phyloP scores from a whole-genome alignment of 2,113 vertebrate genomes.

The Sminthopsis crassicaudata region DNA sequence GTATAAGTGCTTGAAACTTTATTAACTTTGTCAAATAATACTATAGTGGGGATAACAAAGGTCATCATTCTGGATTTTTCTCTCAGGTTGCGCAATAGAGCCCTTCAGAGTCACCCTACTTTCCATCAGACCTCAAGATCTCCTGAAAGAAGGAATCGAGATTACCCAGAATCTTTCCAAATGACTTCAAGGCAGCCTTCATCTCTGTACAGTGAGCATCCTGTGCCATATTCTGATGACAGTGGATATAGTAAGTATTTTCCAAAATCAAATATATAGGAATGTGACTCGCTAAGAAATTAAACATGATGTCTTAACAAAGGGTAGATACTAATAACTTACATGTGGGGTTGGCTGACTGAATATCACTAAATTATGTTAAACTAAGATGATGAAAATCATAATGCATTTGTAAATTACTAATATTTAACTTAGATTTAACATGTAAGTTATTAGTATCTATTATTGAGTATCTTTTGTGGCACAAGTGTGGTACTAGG shows the following conservation, averaged over 20 bases:
- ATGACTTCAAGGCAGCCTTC: constrained; percentile 59
- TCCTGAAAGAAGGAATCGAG: constrained; percentile 29
- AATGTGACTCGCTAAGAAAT: constrained; percentile 13
- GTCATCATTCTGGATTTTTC: constrained; percentile 45
- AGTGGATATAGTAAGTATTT: constrained; percentile 74
- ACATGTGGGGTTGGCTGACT: not conserved
- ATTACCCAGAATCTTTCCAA: constrained; percentile 67
- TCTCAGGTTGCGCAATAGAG: constrained; percentile 49
- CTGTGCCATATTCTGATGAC: constrained; percentile 16
- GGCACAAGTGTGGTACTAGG: not conserved
- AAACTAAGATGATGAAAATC: not conserved
- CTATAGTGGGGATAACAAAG: not conserved
- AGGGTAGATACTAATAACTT: not conserved
- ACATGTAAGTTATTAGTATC: no score
- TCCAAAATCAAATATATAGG: not conserved
- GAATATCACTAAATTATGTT: not conserved
- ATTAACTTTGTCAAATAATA: not conserved
- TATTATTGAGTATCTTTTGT: not conserved
- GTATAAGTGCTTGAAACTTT: not conserved
- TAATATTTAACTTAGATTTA: no score
- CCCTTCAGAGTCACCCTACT: constrained; percentile 29
- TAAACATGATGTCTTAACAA: not conserved
- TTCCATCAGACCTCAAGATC: not conserved
- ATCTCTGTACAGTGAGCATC: not conserved
- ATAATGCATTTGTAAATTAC: not conserved